These are phyloP conservation scores for Ophioninae sp. DNA, from an alignment of 2,888 invertebrate species.

Conservation along the genomic window DNA sequence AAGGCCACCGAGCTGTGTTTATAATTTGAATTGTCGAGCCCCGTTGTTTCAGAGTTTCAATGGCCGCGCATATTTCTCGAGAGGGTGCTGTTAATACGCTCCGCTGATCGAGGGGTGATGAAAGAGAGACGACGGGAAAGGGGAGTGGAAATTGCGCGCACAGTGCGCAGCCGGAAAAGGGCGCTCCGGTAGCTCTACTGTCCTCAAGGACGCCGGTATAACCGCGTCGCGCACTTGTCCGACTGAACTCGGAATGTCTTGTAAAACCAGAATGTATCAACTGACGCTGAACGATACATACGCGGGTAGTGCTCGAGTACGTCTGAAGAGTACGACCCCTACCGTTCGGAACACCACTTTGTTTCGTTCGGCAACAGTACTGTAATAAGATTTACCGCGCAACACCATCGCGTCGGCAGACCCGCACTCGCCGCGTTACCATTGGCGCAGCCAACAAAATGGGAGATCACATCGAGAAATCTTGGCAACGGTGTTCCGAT, in stretches of 20 bases:
- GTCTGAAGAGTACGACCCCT: slow-evolving; percentile 27
- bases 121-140: not conserved
- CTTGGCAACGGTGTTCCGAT: too few species aligned
- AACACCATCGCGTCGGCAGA: slow-evolving; percentile 19
- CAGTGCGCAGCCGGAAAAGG: slow-evolving; percentile 12
- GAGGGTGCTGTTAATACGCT: slow-evolving; percentile 33
- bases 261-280: slow-evolving; percentile 27
- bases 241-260: slow-evolving; percentile 33
- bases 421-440: slow-evolving; percentile 2
- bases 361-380: slow-evolving; percentile 16
- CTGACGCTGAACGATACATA: slow-evolving; percentile 4
- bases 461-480: not conserved
- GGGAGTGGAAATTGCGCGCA: slow-evolving; percentile 22
- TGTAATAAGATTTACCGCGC: slow-evolving; percentile 30
- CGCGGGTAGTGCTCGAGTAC: slow-evolving; percentile 19
- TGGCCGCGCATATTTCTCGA: slow-evolving; percentile 45
- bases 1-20: slow-evolving; percentile 78
- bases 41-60: slow-evolving; percentile 54
- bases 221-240: slow-evolving; percentile 31
- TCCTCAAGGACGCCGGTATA: slow-evolving; percentile 35
- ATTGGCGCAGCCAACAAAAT: not conserved
- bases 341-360: slow-evolving; percentile 4
- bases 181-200: slow-evolving; percentile 13
- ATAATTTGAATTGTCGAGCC: slow-evolving; percentile 78
- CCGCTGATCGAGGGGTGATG: not conserved